phyloP scores from a whole-genome alignment of 1,140 invertebrate species.

The Plectrocnemia conspersa region DNA sequence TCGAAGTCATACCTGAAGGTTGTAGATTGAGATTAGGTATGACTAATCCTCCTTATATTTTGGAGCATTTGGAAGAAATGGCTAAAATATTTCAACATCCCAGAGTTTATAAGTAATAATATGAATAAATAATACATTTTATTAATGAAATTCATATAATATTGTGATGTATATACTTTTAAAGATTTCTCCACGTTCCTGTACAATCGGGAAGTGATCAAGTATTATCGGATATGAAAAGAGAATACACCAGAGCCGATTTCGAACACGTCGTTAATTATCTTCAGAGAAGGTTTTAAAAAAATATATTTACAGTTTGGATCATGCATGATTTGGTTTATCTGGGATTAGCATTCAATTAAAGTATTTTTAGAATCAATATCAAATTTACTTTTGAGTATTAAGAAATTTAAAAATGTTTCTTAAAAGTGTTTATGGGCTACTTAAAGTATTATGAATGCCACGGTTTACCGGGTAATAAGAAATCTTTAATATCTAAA shows the following conservation, averaged over 20 bases:
- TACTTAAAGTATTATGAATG: too few species aligned
- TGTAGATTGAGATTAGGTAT: conserved; percentile 88
- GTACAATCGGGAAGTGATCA: conserved; percentile 94
- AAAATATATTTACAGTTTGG: too few species aligned
- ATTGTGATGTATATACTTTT: neutral
- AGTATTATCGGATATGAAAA: conserved; percentile 92
- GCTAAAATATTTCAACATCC: conserved; percentile 84
- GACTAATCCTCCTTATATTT: conserved; percentile 98
- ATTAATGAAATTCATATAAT: neutral
- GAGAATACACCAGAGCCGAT: conserved; percentile 86
- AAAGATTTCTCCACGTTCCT: conserved; percentile 90
- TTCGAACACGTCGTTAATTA: conserved; percentile 89
- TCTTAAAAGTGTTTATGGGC: neutral
- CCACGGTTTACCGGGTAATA: too few species aligned
- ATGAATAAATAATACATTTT: neutral
- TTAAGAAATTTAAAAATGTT: neutral
- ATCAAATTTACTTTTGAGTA: too few species aligned
- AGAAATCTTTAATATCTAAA: too few species aligned
- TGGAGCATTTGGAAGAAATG: conserved; percentile 91
- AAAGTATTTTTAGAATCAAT: too few species aligned
- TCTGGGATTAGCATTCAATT: too few species aligned
- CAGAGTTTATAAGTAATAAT: conserved; percentile 67
- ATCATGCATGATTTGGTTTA: too few species aligned
- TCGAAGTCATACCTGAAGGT: conserved; percentile 85
- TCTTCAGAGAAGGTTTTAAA: conserved; percentile 70